These are phyloP conservation scores for Podilymbus podiceps DNA, from an alignment of 2,113 vertebrate genomes.

Conservation along the genomic window DNA sequence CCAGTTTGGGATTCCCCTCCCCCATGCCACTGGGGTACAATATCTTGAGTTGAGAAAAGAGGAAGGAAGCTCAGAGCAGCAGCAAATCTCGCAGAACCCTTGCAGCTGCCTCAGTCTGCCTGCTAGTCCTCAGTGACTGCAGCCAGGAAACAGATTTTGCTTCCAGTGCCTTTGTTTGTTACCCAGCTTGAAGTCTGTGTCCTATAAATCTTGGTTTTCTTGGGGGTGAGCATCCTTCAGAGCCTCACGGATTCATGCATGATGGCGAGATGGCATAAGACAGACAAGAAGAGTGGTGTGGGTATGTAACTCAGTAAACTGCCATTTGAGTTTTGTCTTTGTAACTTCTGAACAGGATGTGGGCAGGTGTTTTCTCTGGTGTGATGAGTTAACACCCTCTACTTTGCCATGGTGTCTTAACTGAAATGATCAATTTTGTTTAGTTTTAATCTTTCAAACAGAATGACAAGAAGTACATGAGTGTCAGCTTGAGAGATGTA, in stretches of 20 bases:
- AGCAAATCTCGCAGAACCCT: constrained; percentile 6
- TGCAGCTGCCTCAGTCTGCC: neutral
- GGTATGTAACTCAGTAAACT: constrained; percentile 51
- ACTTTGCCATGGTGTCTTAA: accelerated
- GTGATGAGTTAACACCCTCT: neutral
- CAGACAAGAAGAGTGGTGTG: constrained; percentile 69
- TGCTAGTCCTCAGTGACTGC: neutral
- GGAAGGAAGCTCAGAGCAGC: constrained; percentile 75
- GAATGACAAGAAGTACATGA: accelerated
- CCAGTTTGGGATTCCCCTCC: constrained; percentile 26
- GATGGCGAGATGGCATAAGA: constrained; percentile 73
- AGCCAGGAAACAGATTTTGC: neutral
- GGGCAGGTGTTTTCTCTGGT: neutral
- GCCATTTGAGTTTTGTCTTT: neutral
- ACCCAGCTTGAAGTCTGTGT: accelerated
- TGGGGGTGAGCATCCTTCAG: accelerated
- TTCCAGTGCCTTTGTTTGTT: neutral
- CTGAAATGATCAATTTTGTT: neutral
- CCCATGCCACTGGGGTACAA: neutral
- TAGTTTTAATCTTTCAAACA: neutral
- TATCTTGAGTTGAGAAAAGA: constrained; percentile 62
- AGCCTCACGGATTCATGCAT: neutral
- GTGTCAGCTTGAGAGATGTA: neutral
- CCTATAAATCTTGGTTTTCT: accelerated
- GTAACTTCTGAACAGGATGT: neutral